Conservation (phyloP, 2,888 invertebrate genomes). For the Tiliacea citrago region DNA sequence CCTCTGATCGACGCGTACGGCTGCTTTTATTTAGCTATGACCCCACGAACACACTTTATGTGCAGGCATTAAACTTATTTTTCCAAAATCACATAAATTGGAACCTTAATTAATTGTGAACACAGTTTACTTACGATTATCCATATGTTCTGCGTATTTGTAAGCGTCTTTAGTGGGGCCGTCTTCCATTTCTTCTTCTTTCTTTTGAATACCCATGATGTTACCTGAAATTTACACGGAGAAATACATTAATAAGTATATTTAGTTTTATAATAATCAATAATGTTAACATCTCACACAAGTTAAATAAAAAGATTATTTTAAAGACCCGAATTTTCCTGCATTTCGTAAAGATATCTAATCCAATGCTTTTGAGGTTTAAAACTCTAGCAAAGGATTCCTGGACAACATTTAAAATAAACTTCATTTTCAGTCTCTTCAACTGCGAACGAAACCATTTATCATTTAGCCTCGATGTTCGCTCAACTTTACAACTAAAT, state of each 20-base stretch:
- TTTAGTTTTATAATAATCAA: background rate
- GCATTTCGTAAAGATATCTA: background rate
- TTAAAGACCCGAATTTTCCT: background rate
- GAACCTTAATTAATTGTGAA: background rate
- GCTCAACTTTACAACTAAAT: background rate
- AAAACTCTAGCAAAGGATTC: background rate
- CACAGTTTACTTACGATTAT: conserved; percentile 87
- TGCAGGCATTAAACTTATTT: background rate
- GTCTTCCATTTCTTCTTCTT: conserved; percentile 94
- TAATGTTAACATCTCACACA: background rate
- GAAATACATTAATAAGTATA: background rate
- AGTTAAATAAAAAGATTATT: background rate
- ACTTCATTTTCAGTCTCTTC: background rate
- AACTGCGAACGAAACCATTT: background rate
- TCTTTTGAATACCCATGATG: conserved; percentile 98
- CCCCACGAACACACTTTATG: background rate
- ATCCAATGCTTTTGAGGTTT: background rate
- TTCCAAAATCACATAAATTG: too few relatives aligned
- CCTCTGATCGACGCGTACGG: background rate
- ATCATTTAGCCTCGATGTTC: background rate
- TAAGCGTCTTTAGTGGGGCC: conserved; percentile 98
- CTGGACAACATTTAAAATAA: background rate
- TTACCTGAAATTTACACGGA: conserved; percentile 90
- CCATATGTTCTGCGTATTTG: conserved; percentile 99
- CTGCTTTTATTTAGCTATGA: background rate